Conservation (phyloP, 92 coral and sea anemone genomes). For the Umimayanthus chanpuru region DNA sequence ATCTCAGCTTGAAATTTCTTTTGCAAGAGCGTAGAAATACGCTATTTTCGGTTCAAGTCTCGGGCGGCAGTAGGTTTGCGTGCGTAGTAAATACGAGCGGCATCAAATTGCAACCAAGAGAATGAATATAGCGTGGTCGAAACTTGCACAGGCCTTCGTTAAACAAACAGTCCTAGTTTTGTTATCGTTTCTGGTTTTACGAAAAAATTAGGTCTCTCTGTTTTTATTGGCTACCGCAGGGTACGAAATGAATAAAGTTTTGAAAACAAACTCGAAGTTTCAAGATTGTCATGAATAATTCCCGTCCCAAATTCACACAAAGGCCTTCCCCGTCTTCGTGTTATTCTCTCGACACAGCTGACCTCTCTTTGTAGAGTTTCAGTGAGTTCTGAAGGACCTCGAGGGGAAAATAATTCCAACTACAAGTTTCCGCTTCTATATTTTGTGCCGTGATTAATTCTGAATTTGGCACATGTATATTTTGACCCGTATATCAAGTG, state of each 20-base stretch:
- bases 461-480: not conserved
- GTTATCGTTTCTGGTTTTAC: conserved; percentile 2
- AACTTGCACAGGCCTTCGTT: not conserved
- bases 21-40: not conserved
- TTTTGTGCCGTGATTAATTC: not conserved
- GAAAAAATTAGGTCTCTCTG: conserved; percentile 6
- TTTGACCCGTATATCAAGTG: conserved; percentile 19
- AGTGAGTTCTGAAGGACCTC: not conserved
- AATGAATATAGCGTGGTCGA: conserved; percentile 2
- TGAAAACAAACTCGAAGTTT: conserved; percentile 19
- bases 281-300: not conserved
- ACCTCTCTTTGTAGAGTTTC: not conserved
- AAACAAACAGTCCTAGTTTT: conserved; percentile 28
- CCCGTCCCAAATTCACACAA: conserved; percentile 17
- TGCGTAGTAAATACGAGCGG: not conserved
- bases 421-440: not conserved
- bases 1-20: not conserved
- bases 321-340: not conserved
- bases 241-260: not conserved
- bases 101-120: conserved; percentile 7
- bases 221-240: conserved; percentile 7
- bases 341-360: not conserved
- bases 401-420: conserved; percentile 5
- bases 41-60: not conserved
- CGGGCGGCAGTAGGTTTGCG: not conserved